phyloP scores from a whole-genome alignment of 2,797 vertebrate species.

The Pseudochirops corinnae region DNA sequence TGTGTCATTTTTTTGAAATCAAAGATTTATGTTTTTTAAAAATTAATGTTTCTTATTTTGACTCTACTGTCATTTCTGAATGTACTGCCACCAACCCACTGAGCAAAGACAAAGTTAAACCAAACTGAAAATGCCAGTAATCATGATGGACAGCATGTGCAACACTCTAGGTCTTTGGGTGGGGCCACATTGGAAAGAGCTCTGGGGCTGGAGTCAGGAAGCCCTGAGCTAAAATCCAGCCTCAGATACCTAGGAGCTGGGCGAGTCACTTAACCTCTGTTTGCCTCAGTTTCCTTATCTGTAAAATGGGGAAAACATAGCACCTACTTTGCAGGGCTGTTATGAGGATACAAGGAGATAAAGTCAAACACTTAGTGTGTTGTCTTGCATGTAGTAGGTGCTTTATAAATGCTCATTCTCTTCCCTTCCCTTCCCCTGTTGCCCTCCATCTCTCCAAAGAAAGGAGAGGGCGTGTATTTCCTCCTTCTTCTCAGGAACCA shows the following conservation, averaged over 20 bases:
- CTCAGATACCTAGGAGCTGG: neutral
- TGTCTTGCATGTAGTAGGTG: neutral
- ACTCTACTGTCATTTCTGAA: neutral
- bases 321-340: neutral
- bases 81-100: neutral
- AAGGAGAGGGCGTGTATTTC: neutral
- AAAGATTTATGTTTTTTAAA: neutral
- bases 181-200: neutral
- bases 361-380: neutral
- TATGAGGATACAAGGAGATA: neutral
- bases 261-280: neutral
- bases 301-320: conserved; percentile 23
- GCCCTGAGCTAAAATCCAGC: neutral
- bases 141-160: neutral
- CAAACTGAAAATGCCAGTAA: neutral
- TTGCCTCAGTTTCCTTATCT: conserved; percentile 46
- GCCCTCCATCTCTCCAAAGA: neutral
- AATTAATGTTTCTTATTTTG: neutral
- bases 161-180: neutral
- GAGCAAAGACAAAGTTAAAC: neutral
- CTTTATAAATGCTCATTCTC: neutral
- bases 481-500: neutral
- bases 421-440: neutral
- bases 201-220: neutral
- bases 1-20: neutral